These are phyloP conservation scores for Serranochromis macrocephalus DNA, from an alignment of 2,113 vertebrate species.

Conservation along the genomic window DNA sequence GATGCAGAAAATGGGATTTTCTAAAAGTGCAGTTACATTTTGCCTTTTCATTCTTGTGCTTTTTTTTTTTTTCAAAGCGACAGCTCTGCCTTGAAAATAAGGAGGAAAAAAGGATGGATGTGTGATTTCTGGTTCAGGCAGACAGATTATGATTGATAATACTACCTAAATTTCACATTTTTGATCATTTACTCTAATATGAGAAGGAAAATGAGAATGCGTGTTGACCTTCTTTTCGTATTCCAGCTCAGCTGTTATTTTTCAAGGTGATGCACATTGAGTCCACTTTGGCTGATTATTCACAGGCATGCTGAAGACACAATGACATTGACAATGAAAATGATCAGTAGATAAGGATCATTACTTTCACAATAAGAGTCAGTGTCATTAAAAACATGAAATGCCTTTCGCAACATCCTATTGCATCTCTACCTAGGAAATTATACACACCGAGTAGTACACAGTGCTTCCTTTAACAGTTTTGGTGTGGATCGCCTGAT, in stretches of 20 bases:
- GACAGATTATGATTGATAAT: background rate
- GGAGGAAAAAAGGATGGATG: background rate
- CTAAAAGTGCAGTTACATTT: background rate
- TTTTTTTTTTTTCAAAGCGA: background rate
- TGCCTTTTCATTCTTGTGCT: background rate
- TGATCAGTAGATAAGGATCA: background rate
- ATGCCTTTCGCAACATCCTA: background rate
- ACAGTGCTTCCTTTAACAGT: background rate
- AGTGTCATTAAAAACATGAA: background rate
- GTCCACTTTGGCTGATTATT: background rate
- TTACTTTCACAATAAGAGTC: background rate
- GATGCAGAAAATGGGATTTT: background rate
- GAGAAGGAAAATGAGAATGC: background rate
- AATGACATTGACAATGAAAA: background rate
- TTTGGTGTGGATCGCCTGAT: background rate
- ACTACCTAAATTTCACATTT: background rate
- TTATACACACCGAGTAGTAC: background rate
- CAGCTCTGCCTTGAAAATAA: background rate
- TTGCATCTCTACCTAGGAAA: constrained; percentile 2
- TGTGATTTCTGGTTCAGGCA: background rate
- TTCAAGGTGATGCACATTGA: background rate
- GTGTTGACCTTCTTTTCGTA: background rate
- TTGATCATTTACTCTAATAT: background rate
- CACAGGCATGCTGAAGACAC: background rate
- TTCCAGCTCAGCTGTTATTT: background rate